Percentiles rank a stretch among this genome's conserved stretches.
Conservation (phyloP, 2,797 vertebrate species). For the Geotria australis region DNA sequence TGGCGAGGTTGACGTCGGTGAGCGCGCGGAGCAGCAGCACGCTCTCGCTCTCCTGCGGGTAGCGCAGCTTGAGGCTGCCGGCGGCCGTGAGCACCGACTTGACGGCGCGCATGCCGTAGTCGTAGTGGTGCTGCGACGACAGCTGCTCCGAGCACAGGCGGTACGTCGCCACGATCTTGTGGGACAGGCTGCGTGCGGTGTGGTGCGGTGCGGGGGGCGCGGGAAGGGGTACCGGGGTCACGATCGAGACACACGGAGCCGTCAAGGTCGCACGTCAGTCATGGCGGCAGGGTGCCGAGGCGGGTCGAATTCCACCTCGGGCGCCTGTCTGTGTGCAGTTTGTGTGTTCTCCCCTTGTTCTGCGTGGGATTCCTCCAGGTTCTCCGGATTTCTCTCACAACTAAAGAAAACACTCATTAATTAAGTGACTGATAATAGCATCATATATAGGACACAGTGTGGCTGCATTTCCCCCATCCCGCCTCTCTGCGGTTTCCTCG, state of each 20-base stretch:
- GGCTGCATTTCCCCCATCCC: too few species aligned
- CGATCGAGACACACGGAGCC: background rate
- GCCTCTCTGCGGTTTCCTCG: too few species aligned
- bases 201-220: background rate
- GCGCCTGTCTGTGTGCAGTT: too few species aligned
- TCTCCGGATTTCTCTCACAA: too few species aligned
- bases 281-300: too few species aligned
- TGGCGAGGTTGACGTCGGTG: slow-evolving; percentile 73
- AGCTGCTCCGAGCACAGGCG: slow-evolving; percentile 63
- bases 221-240: background rate
- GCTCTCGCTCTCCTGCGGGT: slow-evolving; percentile 37
- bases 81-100: slow-evolving; percentile 77
- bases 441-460: too few species aligned
- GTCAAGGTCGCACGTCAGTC: too few species aligned
- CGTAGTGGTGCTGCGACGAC: slow-evolving; percentile 70
- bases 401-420: too few species aligned
- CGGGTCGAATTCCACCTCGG: too few species aligned
- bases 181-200: slow-evolving; percentile 28
- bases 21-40: slow-evolving; percentile 43
- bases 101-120: slow-evolving; percentile 71
- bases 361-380: too few species aligned
- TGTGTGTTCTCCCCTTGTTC: too few species aligned
- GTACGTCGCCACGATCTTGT: slow-evolving; percentile 83
- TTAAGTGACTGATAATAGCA: too few species aligned
- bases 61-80: slow-evolving; percentile 62